Base-by-base conservation (phyloP, 2,888 invertebrate genomes). In the Galeopsomyia nigrocyanea region DNA sequence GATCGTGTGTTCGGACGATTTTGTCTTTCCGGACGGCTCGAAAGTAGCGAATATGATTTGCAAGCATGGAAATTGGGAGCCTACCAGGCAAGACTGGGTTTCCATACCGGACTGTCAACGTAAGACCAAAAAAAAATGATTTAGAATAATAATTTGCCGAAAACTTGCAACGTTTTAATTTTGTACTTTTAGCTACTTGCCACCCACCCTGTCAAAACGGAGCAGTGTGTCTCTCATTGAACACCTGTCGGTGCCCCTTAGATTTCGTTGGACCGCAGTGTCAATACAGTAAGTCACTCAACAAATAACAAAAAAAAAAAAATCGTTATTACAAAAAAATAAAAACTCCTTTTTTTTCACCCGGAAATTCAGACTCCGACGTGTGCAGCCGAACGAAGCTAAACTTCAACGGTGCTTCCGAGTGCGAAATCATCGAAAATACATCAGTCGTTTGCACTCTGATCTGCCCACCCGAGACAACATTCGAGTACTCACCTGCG, bases 191-290 rank as follows among this genome's bases (percentile, higher is more conserved):
- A 90, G 91, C 92, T 5, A 88, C 89, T 22, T 94, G 94, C 77
- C 84, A 88, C 65, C 95, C 94, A 0, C 89, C 92, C 0, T 97
- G 96, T 81, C 83, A 89, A 73, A 95, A 96, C 82, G 95, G 93
- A 0, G 96, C 96, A 0, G 89, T 90, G n/a, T 97, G 96, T 82
- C 87, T 95, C 0, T 89, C 93, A 0, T 89, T 91, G 13, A 93
- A 95, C 81, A 88, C 90, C 2, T 97, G 96, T 78, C 92, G 93
- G 77, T 97, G 96, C 82, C 91, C 94, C 0, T 88, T 90, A 76
- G 90, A 90, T 2, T 93, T 88, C 79, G 89, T 91, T 74, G 94
- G 94, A n/a, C 88, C 91, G 0, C 91, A 91, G 80, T 94, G 93
- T 80, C 93, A 94, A 87, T 93, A 92, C 80, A 81, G 90, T 90